Percentiles rank a stretch among this genome's conserved stretches.
Conservation (phyloP, 2,888 invertebrate species). For the Drosophila antonietae region DNA sequence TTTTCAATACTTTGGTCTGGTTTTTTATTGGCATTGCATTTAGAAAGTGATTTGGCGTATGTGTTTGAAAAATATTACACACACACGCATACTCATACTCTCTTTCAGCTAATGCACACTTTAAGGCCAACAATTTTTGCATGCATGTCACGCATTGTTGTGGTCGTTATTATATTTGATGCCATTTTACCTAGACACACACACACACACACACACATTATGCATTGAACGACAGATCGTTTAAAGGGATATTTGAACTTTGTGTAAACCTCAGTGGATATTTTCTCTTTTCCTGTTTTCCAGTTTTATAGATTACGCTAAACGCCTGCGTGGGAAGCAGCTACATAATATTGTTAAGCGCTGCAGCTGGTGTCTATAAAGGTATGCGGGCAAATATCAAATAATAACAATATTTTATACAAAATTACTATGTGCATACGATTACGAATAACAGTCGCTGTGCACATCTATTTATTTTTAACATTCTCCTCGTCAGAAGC, state of each 20-base stretch:
- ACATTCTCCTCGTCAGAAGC: too few species aligned
- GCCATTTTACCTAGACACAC: conserved; percentile 45
- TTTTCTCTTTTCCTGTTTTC: background rate
- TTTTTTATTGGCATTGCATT: conserved; percentile 67
- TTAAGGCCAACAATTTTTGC: conserved; percentile 42
- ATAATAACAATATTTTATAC: background rate
- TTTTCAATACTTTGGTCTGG: conserved; percentile 54
- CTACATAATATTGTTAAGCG: conserved; percentile 14
- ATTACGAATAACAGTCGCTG: too few species aligned
- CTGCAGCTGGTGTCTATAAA: background rate
- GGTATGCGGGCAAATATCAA: background rate
- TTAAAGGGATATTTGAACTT: conserved; percentile 61
- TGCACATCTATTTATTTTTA: too few species aligned
- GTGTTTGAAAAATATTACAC: conserved; percentile 46
- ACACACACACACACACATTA: background rate
- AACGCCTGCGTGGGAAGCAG: background rate
- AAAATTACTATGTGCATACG: too few species aligned
- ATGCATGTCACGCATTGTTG: conserved; percentile 67
- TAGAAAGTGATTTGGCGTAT: conserved; percentile 64
- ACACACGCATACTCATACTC: conserved; percentile 10
- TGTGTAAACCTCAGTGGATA: conserved; percentile 23
- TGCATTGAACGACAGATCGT: conserved; percentile 37
- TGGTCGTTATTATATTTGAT: conserved; percentile 69
- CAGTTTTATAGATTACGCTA: conserved; percentile 37
- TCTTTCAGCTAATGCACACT: conserved; percentile 49